Conservation (phyloP, 2,888 invertebrate genomes). For the Andricus quercusramuli region DNA sequence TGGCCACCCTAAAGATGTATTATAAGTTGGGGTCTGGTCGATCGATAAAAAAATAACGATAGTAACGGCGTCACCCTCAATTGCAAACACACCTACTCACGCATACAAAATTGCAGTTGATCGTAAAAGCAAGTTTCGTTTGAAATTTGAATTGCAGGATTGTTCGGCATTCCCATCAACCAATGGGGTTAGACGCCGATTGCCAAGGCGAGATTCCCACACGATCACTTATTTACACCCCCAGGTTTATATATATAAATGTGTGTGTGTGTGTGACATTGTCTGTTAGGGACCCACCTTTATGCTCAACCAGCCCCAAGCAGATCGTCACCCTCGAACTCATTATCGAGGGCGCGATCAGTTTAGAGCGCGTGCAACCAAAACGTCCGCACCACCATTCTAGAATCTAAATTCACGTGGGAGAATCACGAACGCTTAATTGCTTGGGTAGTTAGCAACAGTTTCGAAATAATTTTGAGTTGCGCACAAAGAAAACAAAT, state of each 20-base stretch:
- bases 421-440: constrained; percentile 33
- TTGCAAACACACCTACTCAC: constrained; percentile 32
- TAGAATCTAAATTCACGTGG: constrained; percentile 22
- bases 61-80: constrained; percentile 10
- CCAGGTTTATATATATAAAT: not conserved
- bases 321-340: constrained; percentile 54
- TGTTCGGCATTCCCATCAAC: constrained; percentile 26
- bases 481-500: too few species aligned
- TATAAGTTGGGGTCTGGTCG: not conserved
- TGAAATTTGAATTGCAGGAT: constrained; percentile 22
- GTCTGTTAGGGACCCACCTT: constrained; percentile 22
- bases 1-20: not conserved
- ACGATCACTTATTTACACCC: constrained; percentile 40
- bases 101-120: constrained; percentile 26
- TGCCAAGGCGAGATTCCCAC: constrained; percentile 37
- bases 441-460: not conserved
- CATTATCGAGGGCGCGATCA: constrained; percentile 58
- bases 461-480: too few species aligned
- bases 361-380: constrained; percentile 54
- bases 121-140: constrained; percentile 32
- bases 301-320: constrained; percentile 6
- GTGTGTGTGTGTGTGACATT: not conserved
- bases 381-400: constrained; percentile 42
- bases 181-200: constrained; percentile 28
- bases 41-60: constrained; percentile 33